phyloP scores from a whole-genome alignment of 2,797 vertebrate genomes.

The Lutjanus campechanus region DNA sequence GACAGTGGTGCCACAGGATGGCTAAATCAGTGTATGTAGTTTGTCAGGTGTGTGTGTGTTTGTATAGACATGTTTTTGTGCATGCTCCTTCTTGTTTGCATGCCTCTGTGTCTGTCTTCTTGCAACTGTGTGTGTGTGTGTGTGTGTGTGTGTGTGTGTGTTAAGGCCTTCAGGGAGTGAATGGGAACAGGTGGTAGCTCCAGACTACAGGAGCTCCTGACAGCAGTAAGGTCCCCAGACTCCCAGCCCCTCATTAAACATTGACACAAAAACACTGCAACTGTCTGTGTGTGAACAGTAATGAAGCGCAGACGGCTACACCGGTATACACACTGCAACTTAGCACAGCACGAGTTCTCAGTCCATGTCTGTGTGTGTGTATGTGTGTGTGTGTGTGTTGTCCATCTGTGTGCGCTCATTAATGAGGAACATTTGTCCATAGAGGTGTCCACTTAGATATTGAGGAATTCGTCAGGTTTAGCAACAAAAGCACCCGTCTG shows the following conservation, averaged over 20 bases:
- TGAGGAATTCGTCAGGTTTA: conserved; percentile 76
- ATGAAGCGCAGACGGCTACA: conserved; percentile 80
- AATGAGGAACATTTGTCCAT: conserved; percentile 80
- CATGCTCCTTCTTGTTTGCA: conserved; percentile 61
- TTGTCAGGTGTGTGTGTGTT: conserved; percentile 73
- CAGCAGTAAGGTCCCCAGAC: conserved; percentile 85
- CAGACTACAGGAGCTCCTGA: conserved; percentile 86
- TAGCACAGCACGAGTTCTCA: conserved; percentile 72
- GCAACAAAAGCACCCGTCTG: conserved; percentile 66
- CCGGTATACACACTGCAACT: conserved; percentile 73
- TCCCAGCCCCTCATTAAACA: conserved; percentile 87
- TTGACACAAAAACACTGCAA: conserved; percentile 87
- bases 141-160: conserved; percentile 39
- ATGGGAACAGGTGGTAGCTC: conserved; percentile 84
- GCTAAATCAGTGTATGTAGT: conserved; percentile 78
- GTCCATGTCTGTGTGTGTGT: conserved; percentile 21
- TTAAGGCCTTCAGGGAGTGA: conserved; percentile 76
- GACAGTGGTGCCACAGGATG: conserved; percentile 76
- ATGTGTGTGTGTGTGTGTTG: conserved; percentile 40
- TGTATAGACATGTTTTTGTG: conserved; percentile 61
- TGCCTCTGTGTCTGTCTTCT: conserved; percentile 57
- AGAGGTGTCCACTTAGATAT: conserved; percentile 80
- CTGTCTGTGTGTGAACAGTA: conserved; percentile 84
- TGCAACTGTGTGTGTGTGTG: conserved; percentile 6
- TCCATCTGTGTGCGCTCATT: conserved; percentile 76